These are phyloP conservation scores for Myiagra hebetior DNA, from an alignment of 2,113 vertebrate species.

Conservation along the genomic window DNA sequence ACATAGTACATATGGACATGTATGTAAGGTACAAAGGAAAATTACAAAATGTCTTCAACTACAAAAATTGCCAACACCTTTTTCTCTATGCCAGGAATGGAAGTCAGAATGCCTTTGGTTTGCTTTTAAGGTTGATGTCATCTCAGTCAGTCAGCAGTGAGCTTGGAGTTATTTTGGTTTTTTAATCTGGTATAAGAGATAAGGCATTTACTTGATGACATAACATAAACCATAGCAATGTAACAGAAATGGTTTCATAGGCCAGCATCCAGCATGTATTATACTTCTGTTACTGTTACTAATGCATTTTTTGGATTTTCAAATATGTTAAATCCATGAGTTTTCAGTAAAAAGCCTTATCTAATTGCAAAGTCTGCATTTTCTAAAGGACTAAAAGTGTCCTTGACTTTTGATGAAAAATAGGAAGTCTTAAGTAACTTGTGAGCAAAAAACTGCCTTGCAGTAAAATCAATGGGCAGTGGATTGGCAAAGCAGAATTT, in stretches of 20 bases:
- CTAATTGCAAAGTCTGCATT: neutral
- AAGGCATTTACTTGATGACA: neutral
- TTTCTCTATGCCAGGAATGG: neutral
- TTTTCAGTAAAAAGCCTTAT: neutral
- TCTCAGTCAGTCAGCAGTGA: neutral
- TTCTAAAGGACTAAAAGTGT: neutral
- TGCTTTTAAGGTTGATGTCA: neutral
- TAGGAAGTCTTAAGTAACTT: neutral
- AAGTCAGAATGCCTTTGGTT: neutral
- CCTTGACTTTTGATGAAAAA: neutral
- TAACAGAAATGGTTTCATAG: neutral
- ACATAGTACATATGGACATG: neutral
- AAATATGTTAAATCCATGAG: neutral
- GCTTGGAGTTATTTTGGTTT: neutral
- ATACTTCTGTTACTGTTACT: neutral
- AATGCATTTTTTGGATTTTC: neutral
- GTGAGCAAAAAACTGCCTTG: neutral
- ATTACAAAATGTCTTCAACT: neutral
- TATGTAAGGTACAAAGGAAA: neutral
- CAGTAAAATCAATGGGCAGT: neutral
- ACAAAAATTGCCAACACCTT: neutral
- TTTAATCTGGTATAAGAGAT: neutral
- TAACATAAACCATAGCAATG: neutral
- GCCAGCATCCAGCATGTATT: neutral
- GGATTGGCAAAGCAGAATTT: neutral